These are phyloP conservation scores for Mayetiola destructor DNA, from an alignment of 2,888 invertebrate genomes.

Conservation along the genomic window DNA sequence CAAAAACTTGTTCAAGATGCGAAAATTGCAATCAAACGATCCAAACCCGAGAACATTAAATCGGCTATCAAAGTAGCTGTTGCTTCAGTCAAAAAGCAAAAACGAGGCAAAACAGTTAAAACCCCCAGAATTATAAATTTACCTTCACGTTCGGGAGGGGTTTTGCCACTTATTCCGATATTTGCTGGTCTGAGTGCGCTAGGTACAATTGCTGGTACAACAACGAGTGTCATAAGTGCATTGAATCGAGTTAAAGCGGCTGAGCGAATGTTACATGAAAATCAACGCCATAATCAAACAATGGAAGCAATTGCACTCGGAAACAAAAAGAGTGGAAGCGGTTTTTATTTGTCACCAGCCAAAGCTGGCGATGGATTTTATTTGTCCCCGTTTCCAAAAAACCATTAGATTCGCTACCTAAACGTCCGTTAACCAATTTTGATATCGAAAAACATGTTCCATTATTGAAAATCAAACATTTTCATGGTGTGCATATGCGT, in stretches of 20 bases:
- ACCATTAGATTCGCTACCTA: conserved; percentile 21
- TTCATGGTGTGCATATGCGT: background rate
- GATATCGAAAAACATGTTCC: background rate
- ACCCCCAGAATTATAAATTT: conserved; percentile 14
- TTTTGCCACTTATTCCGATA: conserved; percentile 22
- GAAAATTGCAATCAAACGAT: background rate
- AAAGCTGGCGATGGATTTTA: conserved; percentile 25
- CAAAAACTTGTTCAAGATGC: background rate
- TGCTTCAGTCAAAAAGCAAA: background rate
- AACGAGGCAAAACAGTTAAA: background rate
- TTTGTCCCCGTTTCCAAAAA: conserved; percentile 23
- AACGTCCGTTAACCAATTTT: background rate
- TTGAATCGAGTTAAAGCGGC: conserved; percentile 26
- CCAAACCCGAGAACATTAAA: background rate
- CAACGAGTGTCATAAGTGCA: conserved; percentile 27
- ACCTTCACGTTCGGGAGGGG: conserved; percentile 16
- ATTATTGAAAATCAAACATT: background rate
- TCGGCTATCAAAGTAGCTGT: background rate
- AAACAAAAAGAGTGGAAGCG: background rate
- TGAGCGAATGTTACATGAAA: conserved; percentile 24
- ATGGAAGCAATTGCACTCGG: conserved; percentile 30
- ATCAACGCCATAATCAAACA: conserved; percentile 25
- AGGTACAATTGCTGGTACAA: conserved; percentile 28
- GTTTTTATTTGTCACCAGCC: background rate
- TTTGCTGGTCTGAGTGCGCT: conserved; percentile 27